Conservation (phyloP, 1,140 invertebrate genomes). For the Megalonaias nervosa region DNA sequence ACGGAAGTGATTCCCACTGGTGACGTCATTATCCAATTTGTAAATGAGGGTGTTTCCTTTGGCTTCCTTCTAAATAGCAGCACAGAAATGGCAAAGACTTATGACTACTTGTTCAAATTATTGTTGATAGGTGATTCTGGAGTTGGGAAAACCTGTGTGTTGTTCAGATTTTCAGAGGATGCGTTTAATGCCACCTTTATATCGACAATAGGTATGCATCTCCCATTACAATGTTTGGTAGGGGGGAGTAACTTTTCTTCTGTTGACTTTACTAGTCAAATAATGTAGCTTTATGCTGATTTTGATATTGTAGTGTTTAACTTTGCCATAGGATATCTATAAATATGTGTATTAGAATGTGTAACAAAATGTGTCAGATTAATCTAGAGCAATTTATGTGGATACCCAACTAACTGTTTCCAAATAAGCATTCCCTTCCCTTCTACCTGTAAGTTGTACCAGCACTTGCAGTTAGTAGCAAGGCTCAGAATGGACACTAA, state of each 20-base stretch:
- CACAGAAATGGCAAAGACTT: constrained; percentile 83
- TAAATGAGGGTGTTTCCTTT: constrained; percentile 70
- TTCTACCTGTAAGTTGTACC: too few relatives aligned
- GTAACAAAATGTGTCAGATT: too few relatives aligned
- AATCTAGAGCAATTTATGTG: too few relatives aligned
- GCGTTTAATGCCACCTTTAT: constrained; percentile 99
- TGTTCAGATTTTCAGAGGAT: constrained; percentile 98
- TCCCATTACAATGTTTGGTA: constrained; percentile 12
- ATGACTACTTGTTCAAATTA: constrained; percentile 98
- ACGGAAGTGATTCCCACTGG: neutral
- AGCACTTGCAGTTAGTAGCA: too few relatives aligned
- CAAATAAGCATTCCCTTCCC: too few relatives aligned
- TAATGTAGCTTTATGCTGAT: too few relatives aligned
- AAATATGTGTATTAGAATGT: too few relatives aligned
- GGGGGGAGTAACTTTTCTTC: constrained; percentile 5
- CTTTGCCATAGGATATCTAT: too few relatives aligned
- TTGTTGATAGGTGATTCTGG: constrained; percentile 98
- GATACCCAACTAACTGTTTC: too few relatives aligned
- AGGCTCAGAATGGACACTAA: too few relatives aligned
- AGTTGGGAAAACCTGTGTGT: constrained; percentile 98
- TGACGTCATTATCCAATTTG: constrained; percentile 42
- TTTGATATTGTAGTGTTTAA: too few relatives aligned
- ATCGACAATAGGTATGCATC: constrained; percentile 64
- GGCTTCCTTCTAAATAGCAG: constrained; percentile 44
- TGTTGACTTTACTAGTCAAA: too few relatives aligned